phyloP scores from a whole-genome alignment of 2,797 vertebrate genomes.

The Mus caroli region DNA sequence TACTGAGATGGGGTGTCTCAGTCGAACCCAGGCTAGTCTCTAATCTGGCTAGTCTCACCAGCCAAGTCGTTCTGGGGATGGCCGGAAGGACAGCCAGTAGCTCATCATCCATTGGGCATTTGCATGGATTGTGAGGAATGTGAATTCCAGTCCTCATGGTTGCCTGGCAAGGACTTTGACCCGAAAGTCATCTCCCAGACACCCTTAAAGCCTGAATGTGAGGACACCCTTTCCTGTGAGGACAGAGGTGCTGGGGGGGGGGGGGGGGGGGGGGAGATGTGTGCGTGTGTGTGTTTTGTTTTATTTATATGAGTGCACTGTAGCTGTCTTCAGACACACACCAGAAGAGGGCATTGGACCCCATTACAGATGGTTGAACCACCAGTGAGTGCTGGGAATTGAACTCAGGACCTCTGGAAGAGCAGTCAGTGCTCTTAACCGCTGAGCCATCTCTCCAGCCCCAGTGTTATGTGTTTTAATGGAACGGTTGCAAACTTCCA shows the following conservation, averaged over 20 bases:
- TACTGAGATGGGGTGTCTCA: neutral
- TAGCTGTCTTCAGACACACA: too few species aligned
- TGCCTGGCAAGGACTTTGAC: neutral
- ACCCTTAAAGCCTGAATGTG: neutral
- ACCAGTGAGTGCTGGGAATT: too few species aligned
- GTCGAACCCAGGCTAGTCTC: neutral
- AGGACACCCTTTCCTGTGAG: neutral
- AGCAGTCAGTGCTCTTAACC: too few species aligned
- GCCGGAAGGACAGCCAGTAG: too few species aligned
- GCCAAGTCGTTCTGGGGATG: neutral
- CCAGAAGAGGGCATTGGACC: too few species aligned
- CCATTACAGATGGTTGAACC: too few species aligned
- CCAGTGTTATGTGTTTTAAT: neutral
- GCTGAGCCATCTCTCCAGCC: too few species aligned
- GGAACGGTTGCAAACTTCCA: neutral
- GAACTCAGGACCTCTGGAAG: too few species aligned
- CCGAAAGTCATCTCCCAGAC: too few species aligned
- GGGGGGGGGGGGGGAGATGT: too few species aligned
- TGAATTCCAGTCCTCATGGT: too few species aligned
- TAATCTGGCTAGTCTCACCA: neutral
- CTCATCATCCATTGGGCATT: neutral
- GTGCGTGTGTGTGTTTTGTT: neutral
- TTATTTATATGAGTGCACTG: too few species aligned
- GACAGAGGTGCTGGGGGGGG: neutral
- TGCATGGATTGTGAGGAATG: neutral